phyloP scores from a whole-genome alignment of 2,888 invertebrate species.

The Melanargia galathea region DNA sequence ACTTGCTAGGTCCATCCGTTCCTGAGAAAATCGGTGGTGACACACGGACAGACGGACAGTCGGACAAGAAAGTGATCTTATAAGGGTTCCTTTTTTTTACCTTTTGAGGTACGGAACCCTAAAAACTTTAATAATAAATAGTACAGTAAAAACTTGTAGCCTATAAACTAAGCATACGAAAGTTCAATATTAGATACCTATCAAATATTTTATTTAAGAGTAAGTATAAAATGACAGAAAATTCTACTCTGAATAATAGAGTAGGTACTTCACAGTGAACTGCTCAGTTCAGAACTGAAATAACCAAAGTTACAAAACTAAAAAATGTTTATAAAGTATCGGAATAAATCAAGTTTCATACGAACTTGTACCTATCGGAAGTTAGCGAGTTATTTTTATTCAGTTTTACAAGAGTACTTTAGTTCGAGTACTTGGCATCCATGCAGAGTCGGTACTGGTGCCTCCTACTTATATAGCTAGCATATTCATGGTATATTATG shows the following conservation, averaged over 20 bases:
- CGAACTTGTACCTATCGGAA: slow-evolving; percentile 15
- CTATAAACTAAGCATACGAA: no score
- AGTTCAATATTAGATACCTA: no score
- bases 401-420: slow-evolving; percentile 17
- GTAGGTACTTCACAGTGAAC: slow-evolving; percentile 4
- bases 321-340: slow-evolving; percentile 20
- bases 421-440: slow-evolving; percentile 13
- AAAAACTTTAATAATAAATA: no score
- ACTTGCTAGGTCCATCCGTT: no score
- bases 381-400: slow-evolving; percentile 19
- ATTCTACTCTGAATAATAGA: not conserved
- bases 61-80: no score
- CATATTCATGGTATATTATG: not conserved
- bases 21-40: no score
- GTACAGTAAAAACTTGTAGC: no score
- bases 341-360: slow-evolving; percentile 17
- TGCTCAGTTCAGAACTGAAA: slow-evolving; percentile 12
- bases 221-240: not conserved
- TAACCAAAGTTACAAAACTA: slow-evolving; percentile 17
- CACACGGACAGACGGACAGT: no score
- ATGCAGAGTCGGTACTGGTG: not conserved
- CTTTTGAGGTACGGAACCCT: no score
- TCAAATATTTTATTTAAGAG: not conserved
- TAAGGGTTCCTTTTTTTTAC: no score
- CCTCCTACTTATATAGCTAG: not conserved